Percentiles rank a stretch among this genome's conserved stretches.
These are phyloP conservation scores for Ciconia nigra DNA, from an alignment of 2,797 vertebrate genomes.

Conservation along the genomic window DNA sequence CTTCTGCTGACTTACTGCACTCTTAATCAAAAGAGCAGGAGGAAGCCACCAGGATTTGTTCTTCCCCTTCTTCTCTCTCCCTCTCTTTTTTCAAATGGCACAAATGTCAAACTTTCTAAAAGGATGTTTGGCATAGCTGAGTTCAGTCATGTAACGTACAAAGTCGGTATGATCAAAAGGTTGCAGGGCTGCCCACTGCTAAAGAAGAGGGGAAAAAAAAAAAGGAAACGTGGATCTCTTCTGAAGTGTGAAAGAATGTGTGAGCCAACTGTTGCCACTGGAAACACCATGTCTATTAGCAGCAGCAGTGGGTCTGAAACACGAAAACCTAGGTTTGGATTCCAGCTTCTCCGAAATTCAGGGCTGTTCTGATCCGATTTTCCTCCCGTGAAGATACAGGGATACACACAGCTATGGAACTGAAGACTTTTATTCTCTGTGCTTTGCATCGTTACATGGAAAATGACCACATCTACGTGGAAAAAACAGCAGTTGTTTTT, in stretches of 20 bases:
- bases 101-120: constrained; percentile 79
- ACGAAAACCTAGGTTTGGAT: not conserved
- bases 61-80: constrained; percentile 54
- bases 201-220: constrained; percentile 57
- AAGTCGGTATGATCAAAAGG: constrained; percentile 80
- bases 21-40: constrained; percentile 81
- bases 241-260: constrained; percentile 71
- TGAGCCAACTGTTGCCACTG: constrained; percentile 56
- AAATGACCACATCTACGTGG: not conserved
- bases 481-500: not conserved
- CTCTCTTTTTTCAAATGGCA: constrained; percentile 72
- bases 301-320: constrained; percentile 2
- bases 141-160: constrained; percentile 76
- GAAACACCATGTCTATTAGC: constrained; percentile 56
- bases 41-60: constrained; percentile 73
- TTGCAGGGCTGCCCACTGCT: constrained; percentile 76
- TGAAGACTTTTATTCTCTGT: not conserved
- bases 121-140: constrained; percentile 78
- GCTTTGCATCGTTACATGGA: not conserved
- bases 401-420: not conserved
- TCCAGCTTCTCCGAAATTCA: not conserved
- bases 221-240: constrained; percentile 70
- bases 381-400: not conserved
- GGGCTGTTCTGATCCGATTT: not conserved
- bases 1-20: constrained; percentile 76